Conservation (phyloP, 2,888 invertebrate species). For the Aspidapion aeneum region DNA sequence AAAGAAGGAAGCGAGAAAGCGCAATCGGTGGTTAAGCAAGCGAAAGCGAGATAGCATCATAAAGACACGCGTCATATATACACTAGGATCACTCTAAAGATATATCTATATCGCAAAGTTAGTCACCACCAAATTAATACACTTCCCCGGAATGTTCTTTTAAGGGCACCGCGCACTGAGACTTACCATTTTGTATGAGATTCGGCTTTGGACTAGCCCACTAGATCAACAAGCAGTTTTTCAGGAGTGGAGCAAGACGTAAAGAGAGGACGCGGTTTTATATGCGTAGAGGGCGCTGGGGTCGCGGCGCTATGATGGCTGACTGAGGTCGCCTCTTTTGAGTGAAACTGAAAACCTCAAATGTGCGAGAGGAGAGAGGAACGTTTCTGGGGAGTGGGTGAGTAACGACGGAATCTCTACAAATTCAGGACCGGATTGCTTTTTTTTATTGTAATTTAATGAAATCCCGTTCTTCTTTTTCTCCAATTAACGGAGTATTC, state of each 20-base stretch:
- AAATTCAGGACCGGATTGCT: neutral
- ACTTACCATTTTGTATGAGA: constrained; percentile 48
- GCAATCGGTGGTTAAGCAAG: too few relatives aligned
- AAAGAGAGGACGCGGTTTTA: constrained; percentile 68
- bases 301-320: constrained; percentile 18
- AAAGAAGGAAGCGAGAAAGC: too few relatives aligned
- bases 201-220: constrained; percentile 56
- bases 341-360: neutral
- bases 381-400: neutral
- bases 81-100: too few relatives aligned
- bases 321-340: neutral
- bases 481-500: too few relatives aligned
- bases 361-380: neutral
- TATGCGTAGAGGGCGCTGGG: constrained; percentile 71
- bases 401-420: neutral
- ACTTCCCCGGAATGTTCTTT: too few relatives aligned
- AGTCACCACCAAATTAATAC: too few relatives aligned
- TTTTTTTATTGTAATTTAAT: too few relatives aligned
- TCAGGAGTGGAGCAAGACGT: constrained; percentile 73
- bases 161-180: constrained; percentile 14
- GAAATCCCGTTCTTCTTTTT: too few relatives aligned
- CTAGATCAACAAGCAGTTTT: constrained; percentile 60
- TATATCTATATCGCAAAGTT: too few relatives aligned
- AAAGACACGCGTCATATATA: too few relatives aligned
- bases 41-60: too few relatives aligned